Evolutionary conservation across 1,140 invertebrate genomes (phyloP), one percentile per base, ranked within the genome.

Genomic region (Argopecten irradians): DNA sequence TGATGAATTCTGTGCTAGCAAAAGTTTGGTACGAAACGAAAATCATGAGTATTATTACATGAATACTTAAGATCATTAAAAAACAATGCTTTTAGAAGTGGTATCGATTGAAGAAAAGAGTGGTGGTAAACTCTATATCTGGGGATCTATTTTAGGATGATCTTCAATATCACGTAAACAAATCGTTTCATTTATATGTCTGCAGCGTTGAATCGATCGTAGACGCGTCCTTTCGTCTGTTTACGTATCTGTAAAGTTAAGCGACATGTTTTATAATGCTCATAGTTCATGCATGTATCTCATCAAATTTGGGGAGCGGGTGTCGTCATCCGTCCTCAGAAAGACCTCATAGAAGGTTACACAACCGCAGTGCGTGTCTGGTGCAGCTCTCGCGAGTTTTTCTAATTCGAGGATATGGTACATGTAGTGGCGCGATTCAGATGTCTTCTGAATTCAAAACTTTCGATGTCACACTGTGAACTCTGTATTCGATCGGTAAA

Each of bases 401-500:
- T 71, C n/a, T 71, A 71, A 71, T 71, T 71, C 55, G 55, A 71
- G 55, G 55, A 71, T 28, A 28, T 16, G 55, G 22, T n/a, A n/a
- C n/a, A n/a, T n/a, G n/a, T n/a, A n/a, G 55, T 71, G 55, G 55
- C 28, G 55, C 55, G 55, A 71, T 71, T 71, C 55, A 71, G 55
- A 71, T 71, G 55, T 71, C 55, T 71, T 71, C 22, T 71, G 16
- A 71, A 71, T 71, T 71, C 28, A n/a, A 71, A 71, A 71, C 22
- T 71, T 71, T 71, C 28, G 55, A 71, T 71, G 55, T 71, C 55
- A 71, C 55, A 71, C 55, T 71, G 55, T 5, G 55, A 71, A 5
- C 55, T 28, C 55, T 71, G 55, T 28, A 71, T 71, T 71, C 55
- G 55, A 71, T 71, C 55, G n/a, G 55, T n/a, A 71, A n/a, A 71